Conservation (phyloP, 2,888 invertebrate genomes). For the Ormyrus rosae region DNA sequence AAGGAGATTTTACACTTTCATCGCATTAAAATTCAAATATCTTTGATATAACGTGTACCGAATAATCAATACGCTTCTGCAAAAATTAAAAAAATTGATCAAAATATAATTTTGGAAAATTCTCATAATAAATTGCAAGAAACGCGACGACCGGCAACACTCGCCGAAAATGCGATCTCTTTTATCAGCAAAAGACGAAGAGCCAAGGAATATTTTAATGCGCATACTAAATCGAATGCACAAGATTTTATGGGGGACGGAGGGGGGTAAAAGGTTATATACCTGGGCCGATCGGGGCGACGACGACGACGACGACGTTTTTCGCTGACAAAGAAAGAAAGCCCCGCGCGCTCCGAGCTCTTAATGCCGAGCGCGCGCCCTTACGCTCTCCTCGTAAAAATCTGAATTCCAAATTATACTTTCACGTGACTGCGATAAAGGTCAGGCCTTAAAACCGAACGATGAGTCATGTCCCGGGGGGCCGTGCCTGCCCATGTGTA, state of each 20-base stretch:
- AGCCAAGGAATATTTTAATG: slow-evolving; percentile 10
- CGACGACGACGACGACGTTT: background rate
- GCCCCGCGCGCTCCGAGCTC: slow-evolving; percentile 1
- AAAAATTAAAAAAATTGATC: no score
- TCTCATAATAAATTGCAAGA: no score
- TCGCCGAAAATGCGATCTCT: no score
- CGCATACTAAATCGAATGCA: slow-evolving; percentile 1
- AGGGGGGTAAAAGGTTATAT: background rate
- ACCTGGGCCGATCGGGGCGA: background rate
- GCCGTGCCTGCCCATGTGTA: no score
- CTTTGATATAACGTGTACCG: no score
- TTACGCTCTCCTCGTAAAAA: slow-evolving; percentile 46
- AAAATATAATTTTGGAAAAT: no score
- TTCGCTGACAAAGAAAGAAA: slow-evolving; percentile 33
- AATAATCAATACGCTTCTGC: no score
- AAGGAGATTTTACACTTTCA: no score
- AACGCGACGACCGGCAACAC: no score
- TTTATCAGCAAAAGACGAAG: background rate
- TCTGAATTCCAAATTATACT: slow-evolving; percentile 55
- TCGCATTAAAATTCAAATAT: no score
- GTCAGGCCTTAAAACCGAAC: slow-evolving; percentile 21
- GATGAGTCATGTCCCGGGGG: slow-evolving; percentile 38
- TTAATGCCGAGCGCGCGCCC: background rate
- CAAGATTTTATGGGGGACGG: background rate
- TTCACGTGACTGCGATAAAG: slow-evolving; percentile 53